Evolutionary conservation across 2,888 invertebrate genomes (phyloP).

Genomic region (Gasteruption jaculator): DNA sequence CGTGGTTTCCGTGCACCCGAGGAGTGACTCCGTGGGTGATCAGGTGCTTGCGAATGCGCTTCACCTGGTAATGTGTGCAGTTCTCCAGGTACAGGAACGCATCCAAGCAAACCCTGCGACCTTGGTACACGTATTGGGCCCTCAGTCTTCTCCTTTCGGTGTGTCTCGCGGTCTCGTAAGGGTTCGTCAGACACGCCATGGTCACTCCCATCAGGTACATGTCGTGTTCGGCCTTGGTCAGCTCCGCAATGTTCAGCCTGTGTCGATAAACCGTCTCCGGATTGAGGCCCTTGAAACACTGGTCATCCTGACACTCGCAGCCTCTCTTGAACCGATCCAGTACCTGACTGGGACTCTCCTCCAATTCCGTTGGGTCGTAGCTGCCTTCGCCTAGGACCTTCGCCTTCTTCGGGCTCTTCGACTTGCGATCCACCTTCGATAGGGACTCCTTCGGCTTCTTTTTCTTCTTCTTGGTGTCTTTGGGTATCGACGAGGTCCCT

Average conservation of each 20-base stretch:
- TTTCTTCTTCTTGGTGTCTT: conserved; percentile 47
- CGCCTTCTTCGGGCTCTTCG: conserved; percentile 51
- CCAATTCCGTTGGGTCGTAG: conserved; percentile 63
- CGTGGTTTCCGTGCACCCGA: conserved; percentile 73
- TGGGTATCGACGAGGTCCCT: too few species aligned
- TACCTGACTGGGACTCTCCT: conserved; percentile 68
- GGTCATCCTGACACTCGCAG: conserved; percentile 73
- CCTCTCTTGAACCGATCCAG: conserved; percentile 66
- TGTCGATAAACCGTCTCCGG: conserved; percentile 73
- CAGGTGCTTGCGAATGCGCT: conserved; percentile 72
- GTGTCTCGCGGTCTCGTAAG: conserved; percentile 65
- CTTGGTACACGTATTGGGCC: conserved; percentile 75
- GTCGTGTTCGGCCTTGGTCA: conserved; percentile 77
- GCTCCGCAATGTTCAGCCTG: conserved; percentile 71
- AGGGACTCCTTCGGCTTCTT: conserved; percentile 43
- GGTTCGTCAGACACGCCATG: conserved; percentile 73
- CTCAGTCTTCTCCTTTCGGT: conserved; percentile 69
- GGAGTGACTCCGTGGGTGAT: conserved; percentile 77
- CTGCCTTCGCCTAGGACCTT: conserved; percentile 50
- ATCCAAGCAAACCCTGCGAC: conserved; percentile 71
- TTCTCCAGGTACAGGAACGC: conserved; percentile 77
- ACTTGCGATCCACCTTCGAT: conserved; percentile 50
- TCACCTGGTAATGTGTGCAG: conserved; percentile 74
- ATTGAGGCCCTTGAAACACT: conserved; percentile 71
- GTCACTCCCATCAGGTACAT: conserved; percentile 85